These are phyloP conservation scores for Hylaeus anthracinus DNA, from an alignment of 1,140 invertebrate species.

Conservation along the genomic window DNA sequence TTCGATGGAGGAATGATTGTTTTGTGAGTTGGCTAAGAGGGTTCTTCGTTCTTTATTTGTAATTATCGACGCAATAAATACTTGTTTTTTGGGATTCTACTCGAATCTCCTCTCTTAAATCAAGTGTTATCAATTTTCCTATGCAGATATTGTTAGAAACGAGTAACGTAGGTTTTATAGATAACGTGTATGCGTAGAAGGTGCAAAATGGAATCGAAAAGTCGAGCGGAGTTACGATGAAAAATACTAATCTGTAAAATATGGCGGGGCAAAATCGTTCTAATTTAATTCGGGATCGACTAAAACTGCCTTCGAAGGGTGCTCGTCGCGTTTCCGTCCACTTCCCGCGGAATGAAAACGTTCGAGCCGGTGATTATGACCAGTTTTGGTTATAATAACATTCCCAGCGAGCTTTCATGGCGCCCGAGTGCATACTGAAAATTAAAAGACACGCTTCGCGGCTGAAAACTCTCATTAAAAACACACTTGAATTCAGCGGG, in stretches of 20 bases:
- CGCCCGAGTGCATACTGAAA: background rate
- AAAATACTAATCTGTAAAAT: background rate
- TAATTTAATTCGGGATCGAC: background rate
- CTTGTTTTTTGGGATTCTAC: too few species aligned
- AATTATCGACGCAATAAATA: too few species aligned
- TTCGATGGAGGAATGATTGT: background rate
- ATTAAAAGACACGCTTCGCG: slow-evolving; percentile 28
- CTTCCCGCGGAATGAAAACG: background rate
- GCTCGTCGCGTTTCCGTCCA: background rate
- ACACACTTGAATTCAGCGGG: slow-evolving; percentile 6
- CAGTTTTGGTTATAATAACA: slow-evolving; percentile 16
- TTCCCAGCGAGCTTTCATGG: background rate
- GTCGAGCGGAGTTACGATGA: too few species aligned
- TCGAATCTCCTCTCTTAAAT: too few species aligned
- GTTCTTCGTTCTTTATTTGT: too few species aligned
- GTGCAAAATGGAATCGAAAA: too few species aligned
- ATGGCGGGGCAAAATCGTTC: background rate
- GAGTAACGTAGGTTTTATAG: too few species aligned
- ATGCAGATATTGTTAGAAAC: too few species aligned
- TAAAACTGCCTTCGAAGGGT: background rate
- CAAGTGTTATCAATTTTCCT: too few species aligned
- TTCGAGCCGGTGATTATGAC: slow-evolving; percentile 15
- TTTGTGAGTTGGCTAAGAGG: background rate
- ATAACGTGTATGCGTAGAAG: too few species aligned
- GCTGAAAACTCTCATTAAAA: slow-evolving; percentile 45